Conservation (phyloP, 2,797 vertebrate genomes). For the Scleropages formosus region DNA sequence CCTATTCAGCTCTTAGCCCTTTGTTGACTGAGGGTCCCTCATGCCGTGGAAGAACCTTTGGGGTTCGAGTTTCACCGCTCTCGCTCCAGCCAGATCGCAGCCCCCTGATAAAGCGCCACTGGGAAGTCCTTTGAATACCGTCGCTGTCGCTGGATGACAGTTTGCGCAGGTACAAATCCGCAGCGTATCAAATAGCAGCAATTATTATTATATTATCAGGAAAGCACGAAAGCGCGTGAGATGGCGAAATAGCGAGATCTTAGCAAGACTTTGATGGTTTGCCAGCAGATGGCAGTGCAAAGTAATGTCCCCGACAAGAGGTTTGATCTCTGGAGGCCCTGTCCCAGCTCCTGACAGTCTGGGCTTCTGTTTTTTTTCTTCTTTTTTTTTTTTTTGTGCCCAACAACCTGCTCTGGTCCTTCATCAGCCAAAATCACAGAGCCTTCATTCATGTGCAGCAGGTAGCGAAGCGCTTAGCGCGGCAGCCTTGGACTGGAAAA, state of each 20-base stretch:
- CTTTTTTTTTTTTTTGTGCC: neutral
- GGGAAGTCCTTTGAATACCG: conserved; percentile 14
- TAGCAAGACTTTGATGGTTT: neutral
- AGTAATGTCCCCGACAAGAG: conserved; percentile 34
- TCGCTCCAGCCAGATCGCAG: neutral
- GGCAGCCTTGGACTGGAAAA: too few relatives aligned
- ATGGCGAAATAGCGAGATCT: neutral
- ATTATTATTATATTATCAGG: too few relatives aligned
- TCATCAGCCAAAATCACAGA: neutral
- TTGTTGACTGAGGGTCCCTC: conserved; percentile 5
- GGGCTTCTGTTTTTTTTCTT: too few relatives aligned
- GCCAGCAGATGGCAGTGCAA: conserved; percentile 43
- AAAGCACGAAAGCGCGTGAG: neutral
- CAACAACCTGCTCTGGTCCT: neutral
- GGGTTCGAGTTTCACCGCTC: neutral
- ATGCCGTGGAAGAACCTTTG: neutral
- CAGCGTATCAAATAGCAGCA: neutral
- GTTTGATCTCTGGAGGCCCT: neutral
- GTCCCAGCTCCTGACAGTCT: neutral
- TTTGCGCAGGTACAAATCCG: neutral
- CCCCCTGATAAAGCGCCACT: neutral
- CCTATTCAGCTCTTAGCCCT: neutral
- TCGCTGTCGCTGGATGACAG: conserved; percentile 9
- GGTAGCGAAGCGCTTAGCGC: too few relatives aligned
- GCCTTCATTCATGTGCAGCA: too few relatives aligned